A percentile compares a stretch with the other conserved stretches of the same genome.
These are phyloP conservation scores for Crocallis elinguaria DNA, from an alignment of 2,888 invertebrate species.

Conservation along the genomic window DNA sequence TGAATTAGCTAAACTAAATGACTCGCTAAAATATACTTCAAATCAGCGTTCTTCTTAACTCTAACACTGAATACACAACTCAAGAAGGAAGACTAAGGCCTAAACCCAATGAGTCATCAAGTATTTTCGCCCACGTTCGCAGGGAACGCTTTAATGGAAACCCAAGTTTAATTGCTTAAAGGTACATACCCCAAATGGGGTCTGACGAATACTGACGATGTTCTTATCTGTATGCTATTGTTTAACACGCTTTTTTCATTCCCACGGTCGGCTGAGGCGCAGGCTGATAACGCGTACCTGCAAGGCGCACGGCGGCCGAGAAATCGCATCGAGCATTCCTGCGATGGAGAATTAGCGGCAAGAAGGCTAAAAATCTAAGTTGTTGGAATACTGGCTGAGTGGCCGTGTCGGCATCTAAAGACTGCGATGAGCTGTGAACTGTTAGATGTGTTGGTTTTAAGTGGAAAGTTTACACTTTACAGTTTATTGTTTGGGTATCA, in stretches of 20 bases:
- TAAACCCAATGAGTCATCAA: slow-evolving; percentile 29
- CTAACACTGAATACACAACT: too few species aligned
- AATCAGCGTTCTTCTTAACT: neutral
- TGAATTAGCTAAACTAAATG: neutral
- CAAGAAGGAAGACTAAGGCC: slow-evolving; percentile 15
- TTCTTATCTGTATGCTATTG: slow-evolving; percentile 79
- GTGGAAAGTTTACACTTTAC: neutral
- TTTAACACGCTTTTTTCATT: slow-evolving; percentile 82
- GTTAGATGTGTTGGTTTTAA: slow-evolving; percentile 4
- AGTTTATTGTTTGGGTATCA: neutral
- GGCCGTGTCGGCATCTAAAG: slow-evolving; percentile 23
- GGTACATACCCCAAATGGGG: slow-evolving; percentile 73
- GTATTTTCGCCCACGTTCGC: slow-evolving; percentile 21
- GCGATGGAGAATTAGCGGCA: slow-evolving; percentile 41
- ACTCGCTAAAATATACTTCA: neutral
- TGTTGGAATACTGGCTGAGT: slow-evolving; percentile 40
- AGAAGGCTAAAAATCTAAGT: slow-evolving; percentile 42
- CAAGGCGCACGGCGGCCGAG: slow-evolving; percentile 38
- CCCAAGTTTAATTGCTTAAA: slow-evolving; percentile 69
- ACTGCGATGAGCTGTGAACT: slow-evolving; percentile 26
- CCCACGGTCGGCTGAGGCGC: slow-evolving; percentile 73
- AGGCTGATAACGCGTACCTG: slow-evolving; percentile 74
- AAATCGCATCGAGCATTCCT: slow-evolving; percentile 50
- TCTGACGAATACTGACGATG: slow-evolving; percentile 58
- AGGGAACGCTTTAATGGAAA: slow-evolving; percentile 58